A percentile compares a stretch with the other conserved stretches of the same genome.
Evolutionary conservation across 1,140 invertebrate species (phyloP).

Genomic region (Cotesia glomerata): DNA sequence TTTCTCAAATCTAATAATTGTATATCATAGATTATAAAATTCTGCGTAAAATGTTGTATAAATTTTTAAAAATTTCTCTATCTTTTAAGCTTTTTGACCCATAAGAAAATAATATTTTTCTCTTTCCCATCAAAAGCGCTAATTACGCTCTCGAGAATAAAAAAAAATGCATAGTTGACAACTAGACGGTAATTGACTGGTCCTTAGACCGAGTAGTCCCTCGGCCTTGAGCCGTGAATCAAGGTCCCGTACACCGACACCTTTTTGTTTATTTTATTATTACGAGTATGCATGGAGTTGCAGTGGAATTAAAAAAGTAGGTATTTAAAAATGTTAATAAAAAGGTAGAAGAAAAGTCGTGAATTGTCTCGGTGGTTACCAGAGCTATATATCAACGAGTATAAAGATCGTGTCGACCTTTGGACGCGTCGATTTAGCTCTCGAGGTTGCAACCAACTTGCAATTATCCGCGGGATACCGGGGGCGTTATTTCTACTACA

Average conservation of each 20-base stretch:
- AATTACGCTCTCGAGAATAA: no score
- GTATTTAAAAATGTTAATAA: not conserved
- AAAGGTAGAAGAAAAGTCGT: not conserved
- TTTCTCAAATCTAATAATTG: no score
- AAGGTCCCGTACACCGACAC: not conserved
- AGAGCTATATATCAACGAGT: not conserved
- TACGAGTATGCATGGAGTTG: not conserved
- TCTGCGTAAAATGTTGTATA: no score
- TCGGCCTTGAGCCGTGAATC: not conserved
- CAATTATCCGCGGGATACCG: constrained; percentile 12
- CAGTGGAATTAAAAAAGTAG: not conserved
- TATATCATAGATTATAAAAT: no score
- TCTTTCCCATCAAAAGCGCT: no score
- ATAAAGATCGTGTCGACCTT: constrained; percentile 15
- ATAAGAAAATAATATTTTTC: no score
- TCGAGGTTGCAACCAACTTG: constrained; percentile 11
- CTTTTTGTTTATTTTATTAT: not conserved
- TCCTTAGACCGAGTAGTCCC: not conserved
- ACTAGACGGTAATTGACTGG: constrained; percentile 1
- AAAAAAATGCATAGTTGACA: not conserved
- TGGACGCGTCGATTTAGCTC: constrained; percentile 8
- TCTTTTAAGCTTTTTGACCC: no score
- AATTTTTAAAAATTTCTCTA: no score
- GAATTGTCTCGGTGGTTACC: not conserved
- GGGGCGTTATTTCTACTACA: constrained; percentile 1